Conservation (phyloP, 1,140 invertebrate species). For the Goniozus legneri region DNA sequence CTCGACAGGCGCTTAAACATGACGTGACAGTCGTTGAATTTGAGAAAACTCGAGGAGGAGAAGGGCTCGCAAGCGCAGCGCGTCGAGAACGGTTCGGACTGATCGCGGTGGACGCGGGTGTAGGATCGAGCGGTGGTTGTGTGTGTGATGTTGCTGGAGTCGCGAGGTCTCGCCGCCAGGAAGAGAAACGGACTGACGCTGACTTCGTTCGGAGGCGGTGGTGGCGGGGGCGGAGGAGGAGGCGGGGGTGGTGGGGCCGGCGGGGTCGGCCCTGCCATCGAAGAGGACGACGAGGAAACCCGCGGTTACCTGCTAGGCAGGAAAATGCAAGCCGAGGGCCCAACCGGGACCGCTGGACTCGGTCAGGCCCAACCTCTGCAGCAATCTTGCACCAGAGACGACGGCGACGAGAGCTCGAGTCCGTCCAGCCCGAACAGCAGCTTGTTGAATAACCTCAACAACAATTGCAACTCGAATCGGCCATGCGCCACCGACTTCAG, state of each 20-base stretch:
- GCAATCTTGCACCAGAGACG: conserved; percentile 38
- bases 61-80: too few relatives aligned
- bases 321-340: conserved; percentile 50
- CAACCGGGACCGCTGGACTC: conserved; percentile 44
- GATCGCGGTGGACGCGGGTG: conserved; percentile 11
- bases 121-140: conserved; percentile 28
- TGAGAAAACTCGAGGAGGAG: too few relatives aligned
- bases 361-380: conserved; percentile 22
- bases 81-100: too few relatives aligned
- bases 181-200: conserved; percentile 55
- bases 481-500: conserved; percentile 80
- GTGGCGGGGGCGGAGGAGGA: conserved; percentile 37
- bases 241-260: conserved; percentile 39
- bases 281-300: conserved; percentile 53
- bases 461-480: conserved; percentile 48
- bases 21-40: too few relatives aligned
- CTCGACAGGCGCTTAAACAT: too few relatives aligned
- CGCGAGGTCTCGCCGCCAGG: conserved; percentile 51
- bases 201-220: conserved; percentile 48
- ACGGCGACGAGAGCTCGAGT: conserved; percentile 44
- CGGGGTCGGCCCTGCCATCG: conserved; percentile 41
- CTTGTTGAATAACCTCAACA: conserved; percentile 45
- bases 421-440: conserved; percentile 38
- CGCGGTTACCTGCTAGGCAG: conserved; percentile 55
- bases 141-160: conserved; percentile 56